Evolutionary conservation across 2,797 vertebrate genomes (phyloP), one percentile per base, ranked within the genome.

Genomic region (Acanthiza pusilla): DNA sequence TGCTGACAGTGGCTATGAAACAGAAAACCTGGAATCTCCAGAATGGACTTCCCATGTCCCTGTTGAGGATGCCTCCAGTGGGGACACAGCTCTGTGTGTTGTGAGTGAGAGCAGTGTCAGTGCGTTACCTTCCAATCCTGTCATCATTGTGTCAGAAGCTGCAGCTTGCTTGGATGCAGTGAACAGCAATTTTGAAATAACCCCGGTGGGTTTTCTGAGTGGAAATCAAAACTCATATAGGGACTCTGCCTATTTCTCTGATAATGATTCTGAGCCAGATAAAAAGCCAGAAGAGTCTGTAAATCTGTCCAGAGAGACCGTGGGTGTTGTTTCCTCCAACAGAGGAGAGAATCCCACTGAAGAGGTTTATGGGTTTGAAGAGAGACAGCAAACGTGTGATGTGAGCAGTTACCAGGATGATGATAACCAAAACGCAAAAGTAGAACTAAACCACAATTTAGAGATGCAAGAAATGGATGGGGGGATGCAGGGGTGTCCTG

Each of bases 241-340:
- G 95, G 99, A 99, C 97, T 99, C 99, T 6, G 99, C 99, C 5
- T 99, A 99, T 97, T 99, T 99, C 95, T 99, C 99, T 14, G 99
- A 99, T 94, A 99, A 99, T 18, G 99, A 99, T 90, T 99, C 98
- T 2, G 99, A 99, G 88, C 97, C 98, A 0, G 99, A 99, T 84
- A 99, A 99, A 97, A 99, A 98, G 61, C 2, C 95, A 2, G 99
- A 99, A 43, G 98, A 99, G 40, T 36, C 89, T 8, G 79, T 72
- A 3, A 97, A 94, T 54, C 13, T 43, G 88, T 77, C 89, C n/a
- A 88, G 95, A 93, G 97, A 65, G 72, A 26, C 43, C 30, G 22
- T 2, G 42, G 67, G 89, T 70, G 76, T 21, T 7, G 60, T 74
- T 72, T 75, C 83, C 11, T 87, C 97, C 20, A 54, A 43, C 8